A percentile compares a stretch with the other conserved stretches of the same genome.
These are phyloP conservation scores for Drosophila elegans DNA, from an alignment of 1,140 invertebrate genomes.

Conservation along the genomic window DNA sequence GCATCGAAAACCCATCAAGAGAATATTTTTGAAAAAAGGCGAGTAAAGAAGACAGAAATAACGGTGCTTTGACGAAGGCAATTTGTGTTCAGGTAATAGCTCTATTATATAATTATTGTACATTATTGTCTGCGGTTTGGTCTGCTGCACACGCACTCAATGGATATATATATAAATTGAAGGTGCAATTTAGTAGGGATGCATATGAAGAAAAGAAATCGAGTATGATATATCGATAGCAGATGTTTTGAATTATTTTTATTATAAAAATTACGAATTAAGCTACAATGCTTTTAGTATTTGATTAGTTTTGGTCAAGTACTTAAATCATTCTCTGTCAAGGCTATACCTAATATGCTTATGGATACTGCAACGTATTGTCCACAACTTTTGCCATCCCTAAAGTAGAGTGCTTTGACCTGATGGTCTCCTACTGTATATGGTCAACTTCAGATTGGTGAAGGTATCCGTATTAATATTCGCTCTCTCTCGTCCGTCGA, in stretches of 20 bases:
- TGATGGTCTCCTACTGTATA: not conserved
- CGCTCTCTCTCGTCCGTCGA: constrained; percentile 1
- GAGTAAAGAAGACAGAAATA: constrained; percentile 32
- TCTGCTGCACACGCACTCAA: constrained; percentile 40
- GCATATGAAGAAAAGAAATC: not conserved
- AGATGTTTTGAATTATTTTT: too few relatives aligned
- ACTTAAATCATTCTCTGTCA: too few relatives aligned
- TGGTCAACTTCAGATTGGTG: constrained; percentile 11
- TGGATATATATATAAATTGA: constrained; percentile 1
- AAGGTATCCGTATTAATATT: constrained; percentile 15
- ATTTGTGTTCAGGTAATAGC: constrained; percentile 68
- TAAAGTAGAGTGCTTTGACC: constrained; percentile 29
- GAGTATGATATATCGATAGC: not conserved
- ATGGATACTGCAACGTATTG: too few relatives aligned
- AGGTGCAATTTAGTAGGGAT: not conserved
- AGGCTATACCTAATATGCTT: too few relatives aligned
- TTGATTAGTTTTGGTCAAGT: too few relatives aligned
- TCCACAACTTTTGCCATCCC: not conserved
- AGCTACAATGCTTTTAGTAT: too few relatives aligned
- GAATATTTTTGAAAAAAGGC: constrained; percentile 22
- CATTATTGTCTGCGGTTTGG: constrained; percentile 67
- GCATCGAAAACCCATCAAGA: constrained; percentile 71
- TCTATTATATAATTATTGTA: constrained; percentile 81
- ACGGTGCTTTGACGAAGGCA: constrained; percentile 58
- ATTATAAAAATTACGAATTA: too few relatives aligned